Evolutionary conservation across 1,140 invertebrate genomes (phyloP).

Genomic region (Octopus sinensis): DNA sequence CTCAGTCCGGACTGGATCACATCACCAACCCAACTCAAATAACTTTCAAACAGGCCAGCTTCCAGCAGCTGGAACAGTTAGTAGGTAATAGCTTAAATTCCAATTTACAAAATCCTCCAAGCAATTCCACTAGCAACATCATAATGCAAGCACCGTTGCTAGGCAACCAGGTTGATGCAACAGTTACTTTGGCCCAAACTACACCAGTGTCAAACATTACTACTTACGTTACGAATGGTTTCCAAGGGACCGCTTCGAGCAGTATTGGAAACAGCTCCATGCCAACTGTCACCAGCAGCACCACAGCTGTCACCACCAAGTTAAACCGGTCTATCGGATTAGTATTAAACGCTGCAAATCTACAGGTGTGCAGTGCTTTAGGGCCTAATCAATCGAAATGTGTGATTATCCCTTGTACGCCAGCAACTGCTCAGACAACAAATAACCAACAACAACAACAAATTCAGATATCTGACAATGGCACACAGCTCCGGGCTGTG

Average conservation of each 20-base stretch:
- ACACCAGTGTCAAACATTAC: constrained; percentile 6
- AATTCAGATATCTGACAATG: constrained; percentile 5
- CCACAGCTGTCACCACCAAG: constrained; percentile 9
- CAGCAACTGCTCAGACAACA: too few relatives aligned
- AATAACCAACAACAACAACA: constrained; percentile 14
- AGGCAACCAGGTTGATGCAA: background rate
- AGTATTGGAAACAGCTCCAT: background rate
- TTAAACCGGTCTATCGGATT: constrained; percentile 11
- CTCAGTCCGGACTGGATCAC: background rate
- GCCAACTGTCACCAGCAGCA: background rate
- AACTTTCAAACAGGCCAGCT: background rate
- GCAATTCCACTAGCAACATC: background rate
- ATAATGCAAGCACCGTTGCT: background rate
- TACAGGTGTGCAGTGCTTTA: background rate
- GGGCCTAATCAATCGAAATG: background rate
- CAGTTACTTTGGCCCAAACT: background rate
- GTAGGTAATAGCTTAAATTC: background rate
- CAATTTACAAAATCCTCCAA: background rate
- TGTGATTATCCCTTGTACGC: constrained; percentile 7
- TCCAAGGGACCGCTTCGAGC: background rate
- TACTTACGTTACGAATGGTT: constrained; percentile 7
- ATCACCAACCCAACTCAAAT: background rate
- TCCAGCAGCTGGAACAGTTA: constrained; percentile 5
- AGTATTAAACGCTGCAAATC: background rate
- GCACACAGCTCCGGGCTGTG: background rate